A percentile compares a stretch with the other conserved stretches of the same genome.
Conservation (phyloP, 2,888 invertebrate genomes). For the Thyatira batis region DNA sequence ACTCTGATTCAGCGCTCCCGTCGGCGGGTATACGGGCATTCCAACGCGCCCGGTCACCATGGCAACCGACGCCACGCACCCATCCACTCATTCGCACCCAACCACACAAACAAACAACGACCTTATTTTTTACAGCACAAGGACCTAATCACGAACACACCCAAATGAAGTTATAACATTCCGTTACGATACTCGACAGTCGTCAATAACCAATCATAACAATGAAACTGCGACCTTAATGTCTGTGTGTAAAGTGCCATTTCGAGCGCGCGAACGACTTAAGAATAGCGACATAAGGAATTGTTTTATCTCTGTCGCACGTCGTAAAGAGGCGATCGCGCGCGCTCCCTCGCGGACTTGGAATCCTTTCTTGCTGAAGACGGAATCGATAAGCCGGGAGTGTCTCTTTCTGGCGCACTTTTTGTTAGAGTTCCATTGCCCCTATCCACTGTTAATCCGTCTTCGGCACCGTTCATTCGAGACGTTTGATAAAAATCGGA, state of each 20-base stretch:
- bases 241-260: slow-evolving; percentile 70
- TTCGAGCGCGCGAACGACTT: slow-evolving; percentile 71
- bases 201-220: slow-evolving; percentile 72
- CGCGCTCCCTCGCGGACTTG: slow-evolving; percentile 59
- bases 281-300: slow-evolving; percentile 81
- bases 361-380: slow-evolving; percentile 70
- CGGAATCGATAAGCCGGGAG: slow-evolving; percentile 72
- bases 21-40: slow-evolving; percentile 52
- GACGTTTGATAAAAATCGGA: slow-evolving; percentile 73
- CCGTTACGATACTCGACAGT: slow-evolving; percentile 69
- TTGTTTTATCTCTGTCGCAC: slow-evolving; percentile 80
- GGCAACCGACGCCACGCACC: slow-evolving; percentile 72
- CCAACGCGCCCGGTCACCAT: slow-evolving; percentile 81
- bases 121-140: slow-evolving; percentile 58
- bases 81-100: slow-evolving; percentile 49
- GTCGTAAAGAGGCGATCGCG: slow-evolving; percentile 71
- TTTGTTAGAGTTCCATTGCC: slow-evolving; percentile 60
- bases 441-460: slow-evolving; percentile 74
- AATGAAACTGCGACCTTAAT: slow-evolving; percentile 79
- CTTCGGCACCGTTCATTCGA: slow-evolving; percentile 70
- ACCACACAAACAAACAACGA: slow-evolving; percentile 58
- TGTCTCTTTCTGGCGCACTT: slow-evolving; percentile 76
- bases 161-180: slow-evolving; percentile 79
- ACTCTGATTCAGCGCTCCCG: slow-evolving; percentile 49
- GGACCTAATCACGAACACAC: slow-evolving; percentile 57